Evolutionary conservation across 2,113 vertebrate species (phyloP).

Genomic region (Carassius auratus): DNA sequence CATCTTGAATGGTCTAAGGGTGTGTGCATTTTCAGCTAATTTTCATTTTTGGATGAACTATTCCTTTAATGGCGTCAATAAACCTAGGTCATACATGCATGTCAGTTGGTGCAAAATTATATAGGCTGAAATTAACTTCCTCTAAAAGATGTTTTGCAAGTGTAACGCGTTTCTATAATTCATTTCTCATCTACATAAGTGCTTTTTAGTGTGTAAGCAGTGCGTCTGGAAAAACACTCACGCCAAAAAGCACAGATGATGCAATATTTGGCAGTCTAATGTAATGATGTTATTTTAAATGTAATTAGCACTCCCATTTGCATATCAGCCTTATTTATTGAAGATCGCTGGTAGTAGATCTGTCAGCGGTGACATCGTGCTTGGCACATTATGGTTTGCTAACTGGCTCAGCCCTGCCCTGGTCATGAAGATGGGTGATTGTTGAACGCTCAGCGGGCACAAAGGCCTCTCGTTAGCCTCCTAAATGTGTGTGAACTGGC

Average conservation of each 20-base stretch:
- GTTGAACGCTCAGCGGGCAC: constrained; percentile 18
- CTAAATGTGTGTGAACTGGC: constrained; percentile 36
- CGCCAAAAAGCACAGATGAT: not conserved
- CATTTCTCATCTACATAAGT: not conserved
- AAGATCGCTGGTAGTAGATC: not conserved
- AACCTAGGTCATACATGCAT: not conserved
- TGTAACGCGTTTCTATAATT: not conserved
- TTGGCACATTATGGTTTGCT: constrained; percentile 7
- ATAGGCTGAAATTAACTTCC: not conserved
- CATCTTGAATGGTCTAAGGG: not conserved
- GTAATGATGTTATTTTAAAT: not conserved
- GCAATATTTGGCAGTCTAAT: not conserved
- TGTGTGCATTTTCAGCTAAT: not conserved
- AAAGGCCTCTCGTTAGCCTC: constrained; percentile 20
- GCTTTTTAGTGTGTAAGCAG: not conserved
- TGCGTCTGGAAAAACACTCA: not conserved
- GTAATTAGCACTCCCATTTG: not conserved
- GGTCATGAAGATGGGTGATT: constrained; percentile 27
- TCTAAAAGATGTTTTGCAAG: not conserved
- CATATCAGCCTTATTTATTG: constrained; percentile 27
- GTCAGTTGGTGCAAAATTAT: not conserved
- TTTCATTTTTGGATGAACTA: not conserved
- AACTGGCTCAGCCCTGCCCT: constrained; percentile 7
- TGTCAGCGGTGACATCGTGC: not conserved
- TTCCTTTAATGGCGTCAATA: not conserved